Conservation (phyloP, 2,797 vertebrate species). For the Pangasius krempfi region DNA sequence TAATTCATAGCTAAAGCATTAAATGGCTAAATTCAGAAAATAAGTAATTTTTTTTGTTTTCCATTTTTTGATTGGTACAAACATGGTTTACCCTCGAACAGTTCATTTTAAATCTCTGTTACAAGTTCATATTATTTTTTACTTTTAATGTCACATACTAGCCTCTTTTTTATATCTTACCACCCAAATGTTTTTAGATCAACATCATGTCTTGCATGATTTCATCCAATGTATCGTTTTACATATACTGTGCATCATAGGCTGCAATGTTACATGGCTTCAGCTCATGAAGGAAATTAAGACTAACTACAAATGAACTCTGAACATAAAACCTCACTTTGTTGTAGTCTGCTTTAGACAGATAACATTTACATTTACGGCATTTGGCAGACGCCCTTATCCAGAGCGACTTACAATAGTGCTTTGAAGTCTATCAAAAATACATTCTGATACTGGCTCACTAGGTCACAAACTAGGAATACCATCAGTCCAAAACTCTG, state of each 20-base stretch:
- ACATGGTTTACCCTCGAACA: background rate
- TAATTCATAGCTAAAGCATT: background rate
- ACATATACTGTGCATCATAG: background rate
- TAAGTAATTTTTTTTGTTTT: background rate
- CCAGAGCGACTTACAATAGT: no score
- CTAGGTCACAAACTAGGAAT: no score
- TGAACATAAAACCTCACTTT: background rate
- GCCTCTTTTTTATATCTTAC: background rate
- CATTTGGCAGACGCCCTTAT: no score
- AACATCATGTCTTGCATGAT: background rate
- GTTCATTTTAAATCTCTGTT: background rate
- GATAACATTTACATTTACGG: no score
- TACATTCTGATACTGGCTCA: no score
- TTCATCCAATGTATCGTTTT: background rate
- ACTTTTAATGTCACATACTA: background rate
- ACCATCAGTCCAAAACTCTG: no score
- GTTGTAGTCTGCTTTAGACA: background rate
- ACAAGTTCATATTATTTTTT: background rate
- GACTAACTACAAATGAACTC: no score
- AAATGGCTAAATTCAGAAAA: background rate
- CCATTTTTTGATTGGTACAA: background rate
- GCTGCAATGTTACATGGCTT: background rate
- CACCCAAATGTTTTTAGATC: background rate
- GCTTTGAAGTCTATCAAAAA: no score
- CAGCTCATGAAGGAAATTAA: background rate